Evolutionary conservation across 2,797 vertebrate genomes (phyloP), one percentile per base, ranked within the genome.

Genomic region (Trichosurus vulpecula): DNA sequence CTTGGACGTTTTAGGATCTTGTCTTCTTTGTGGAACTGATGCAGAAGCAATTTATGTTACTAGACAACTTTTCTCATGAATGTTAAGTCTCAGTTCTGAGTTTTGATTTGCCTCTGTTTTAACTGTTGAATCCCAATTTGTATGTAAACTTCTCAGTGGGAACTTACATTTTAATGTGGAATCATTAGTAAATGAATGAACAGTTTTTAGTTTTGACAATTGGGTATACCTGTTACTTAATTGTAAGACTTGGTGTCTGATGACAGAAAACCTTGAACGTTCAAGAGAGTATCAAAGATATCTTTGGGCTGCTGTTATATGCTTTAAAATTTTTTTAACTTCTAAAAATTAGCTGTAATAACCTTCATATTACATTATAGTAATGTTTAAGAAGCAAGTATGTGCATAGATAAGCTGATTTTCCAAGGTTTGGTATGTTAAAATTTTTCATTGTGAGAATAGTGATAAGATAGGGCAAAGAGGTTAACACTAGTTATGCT

Each of bases 31-130:
- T 90, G 99, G 99, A 96, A 99, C 99, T 13, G 99, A 99, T 1
- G 99, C 99, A 95, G 99, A 99, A 98, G 99, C 99, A 22, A 99
- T 99, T 98, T 99, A 99, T 94, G 99, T 99, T 95, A 99, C 99
- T 97, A 99, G 98, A 98, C 99, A 99, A 47, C 98, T 99, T 92
- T 98, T 99, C 97, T 97, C 98, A 54, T 99, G 97, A 98, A 95
- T 90, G 30, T 22, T 54, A 81, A 53, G 66, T 95, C 93, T 89
- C 90, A 94, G 51, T 16, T 94, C 81, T 92, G 94, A 92, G 14
- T 57, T 66, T 91, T 66, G 92, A 96, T 53, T 74, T 89, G 0
- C 92, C 41, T 74, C 66, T 92, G 90, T 14, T 53, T 74, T 35
- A 56, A 54, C 91, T 92, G 6, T 92, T 12, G 22, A 58, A 93